Evolutionary conservation across 1,140 invertebrate species (phyloP).

Genomic region (Hyles euphorbiae): DNA sequence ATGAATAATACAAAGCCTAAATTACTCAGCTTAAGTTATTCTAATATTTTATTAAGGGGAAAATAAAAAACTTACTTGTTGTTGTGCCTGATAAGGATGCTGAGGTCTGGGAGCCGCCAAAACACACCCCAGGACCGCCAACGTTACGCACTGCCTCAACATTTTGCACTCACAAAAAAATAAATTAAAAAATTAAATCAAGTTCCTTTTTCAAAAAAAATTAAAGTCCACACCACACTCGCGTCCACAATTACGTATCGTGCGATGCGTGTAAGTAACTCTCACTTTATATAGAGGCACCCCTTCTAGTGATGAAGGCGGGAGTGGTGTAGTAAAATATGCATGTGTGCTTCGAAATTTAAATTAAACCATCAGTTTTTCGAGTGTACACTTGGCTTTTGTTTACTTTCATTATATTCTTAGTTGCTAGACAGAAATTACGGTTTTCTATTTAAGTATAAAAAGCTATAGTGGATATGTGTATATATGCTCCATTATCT

Average conservation of each 20-base stretch:
- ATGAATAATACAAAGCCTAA: too few species aligned
- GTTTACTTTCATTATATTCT: constrained; percentile 6
- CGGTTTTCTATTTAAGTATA: too few species aligned
- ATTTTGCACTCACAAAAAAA: constrained; percentile 48
- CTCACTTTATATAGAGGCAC: constrained; percentile 67
- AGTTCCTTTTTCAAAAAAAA: constrained; percentile 21
- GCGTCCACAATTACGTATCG: constrained; percentile 45
- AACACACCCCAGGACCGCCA: constrained; percentile 54
- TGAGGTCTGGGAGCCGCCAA: constrained; percentile 37
- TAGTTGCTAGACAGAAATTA: too few species aligned
- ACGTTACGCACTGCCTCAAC: constrained; percentile 52
- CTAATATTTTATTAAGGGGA: too few species aligned
- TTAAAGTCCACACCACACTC: constrained; percentile 49
- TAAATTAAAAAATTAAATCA: constrained; percentile 25
- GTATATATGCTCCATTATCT: too few species aligned
- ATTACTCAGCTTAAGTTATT: too few species aligned
- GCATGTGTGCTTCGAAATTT: constrained; percentile 30
- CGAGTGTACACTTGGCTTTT: constrained; percentile 18
- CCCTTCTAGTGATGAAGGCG: constrained; percentile 55
- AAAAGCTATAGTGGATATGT: too few species aligned
- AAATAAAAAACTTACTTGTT: constrained; percentile 52
- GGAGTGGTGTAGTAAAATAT: constrained; percentile 30
- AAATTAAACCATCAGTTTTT: constrained; percentile 41
- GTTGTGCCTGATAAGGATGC: constrained; percentile 52
- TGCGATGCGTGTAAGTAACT: constrained; percentile 45